Base-by-base conservation (phyloP, 2,888 invertebrate species). In the Eurytoma adleriae region DNA sequence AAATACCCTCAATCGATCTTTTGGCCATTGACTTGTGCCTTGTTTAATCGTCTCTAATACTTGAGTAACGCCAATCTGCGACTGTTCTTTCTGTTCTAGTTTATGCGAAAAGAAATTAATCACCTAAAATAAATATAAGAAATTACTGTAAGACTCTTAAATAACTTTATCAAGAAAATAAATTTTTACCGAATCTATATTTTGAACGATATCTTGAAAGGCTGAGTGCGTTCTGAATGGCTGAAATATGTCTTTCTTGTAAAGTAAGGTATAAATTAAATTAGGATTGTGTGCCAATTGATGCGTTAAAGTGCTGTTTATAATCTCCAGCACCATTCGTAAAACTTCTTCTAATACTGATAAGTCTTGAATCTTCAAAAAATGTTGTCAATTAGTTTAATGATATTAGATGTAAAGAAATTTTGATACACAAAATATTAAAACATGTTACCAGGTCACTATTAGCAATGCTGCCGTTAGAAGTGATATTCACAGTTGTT, bases 291-390 rank as follows among this genome's bases (percentile, higher is more conserved):
- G 94, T 84, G 95, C 92, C 84, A 99, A 92, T 87, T 97, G 97
- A 89, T 96, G 95, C 0, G 96, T 95, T 72, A 99, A 93, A 88
- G 97, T 96, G 50, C 98, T 98, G 92, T 99, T 99, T 84, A 99
- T 93, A 81, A 99, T 99, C 92, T 99, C 99, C 82, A 99, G 91
- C 18, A 99, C 94, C 96, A 99, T 99, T 50, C 99, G 93, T 50
- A 99, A 92, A 0, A 99, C 98, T 91, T 99, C 99, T 91, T 99
- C 99, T 50, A 99, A 92, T 0, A 98, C 98, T 61, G 94, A 95
- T 84, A 98, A 93, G 91, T 98, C 98, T 88, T 97, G 97, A 90
- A 97, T 94, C 95, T 96, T 91, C 57, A 87, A 85, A 75, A 70
- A 61, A 67, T 57, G 24, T 59, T 68, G 2, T 27, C 57, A 30